phyloP scores from a whole-genome alignment of 2,113 vertebrate genomes.

The Erythrolamprus reginae region DNA sequence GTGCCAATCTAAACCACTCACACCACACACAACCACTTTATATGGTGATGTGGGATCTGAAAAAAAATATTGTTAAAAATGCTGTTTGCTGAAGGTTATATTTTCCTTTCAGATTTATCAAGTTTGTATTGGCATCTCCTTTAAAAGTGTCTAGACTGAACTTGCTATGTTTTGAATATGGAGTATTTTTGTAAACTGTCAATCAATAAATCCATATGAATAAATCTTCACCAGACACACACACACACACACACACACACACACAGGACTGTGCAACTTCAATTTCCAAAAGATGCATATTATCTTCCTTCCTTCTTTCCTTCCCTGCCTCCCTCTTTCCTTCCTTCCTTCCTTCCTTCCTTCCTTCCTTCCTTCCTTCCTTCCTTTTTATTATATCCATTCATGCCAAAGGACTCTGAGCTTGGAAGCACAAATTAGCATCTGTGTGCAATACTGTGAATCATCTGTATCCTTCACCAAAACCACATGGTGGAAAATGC shows the following conservation, averaged over 20 bases:
- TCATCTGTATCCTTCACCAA: neutral
- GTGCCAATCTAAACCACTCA: neutral
- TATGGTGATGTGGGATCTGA: neutral
- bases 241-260: too few species aligned
- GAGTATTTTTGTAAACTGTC: neutral
- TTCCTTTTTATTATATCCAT: too few species aligned
- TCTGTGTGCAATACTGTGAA: neutral
- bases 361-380: too few species aligned
- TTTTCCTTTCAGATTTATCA: neutral
- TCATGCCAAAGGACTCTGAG: neutral
- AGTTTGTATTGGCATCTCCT: neutral
- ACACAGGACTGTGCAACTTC: neutral
- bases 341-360: too few species aligned
- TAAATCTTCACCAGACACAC: neutral
- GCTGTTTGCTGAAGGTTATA: neutral
- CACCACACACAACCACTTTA: neutral
- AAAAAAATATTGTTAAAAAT: slow-evolving; percentile 7
- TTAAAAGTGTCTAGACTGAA: neutral
- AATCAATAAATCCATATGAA: neutral
- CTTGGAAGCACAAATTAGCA: neutral
- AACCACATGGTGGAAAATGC: neutral
- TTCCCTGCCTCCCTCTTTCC: too few species aligned
- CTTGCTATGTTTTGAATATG: neutral
- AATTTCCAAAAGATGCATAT: neutral
- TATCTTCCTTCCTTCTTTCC: too few species aligned